phyloP scores from a whole-genome alignment of 2,113 vertebrate genomes.

The Pteruthius melanotis region DNA sequence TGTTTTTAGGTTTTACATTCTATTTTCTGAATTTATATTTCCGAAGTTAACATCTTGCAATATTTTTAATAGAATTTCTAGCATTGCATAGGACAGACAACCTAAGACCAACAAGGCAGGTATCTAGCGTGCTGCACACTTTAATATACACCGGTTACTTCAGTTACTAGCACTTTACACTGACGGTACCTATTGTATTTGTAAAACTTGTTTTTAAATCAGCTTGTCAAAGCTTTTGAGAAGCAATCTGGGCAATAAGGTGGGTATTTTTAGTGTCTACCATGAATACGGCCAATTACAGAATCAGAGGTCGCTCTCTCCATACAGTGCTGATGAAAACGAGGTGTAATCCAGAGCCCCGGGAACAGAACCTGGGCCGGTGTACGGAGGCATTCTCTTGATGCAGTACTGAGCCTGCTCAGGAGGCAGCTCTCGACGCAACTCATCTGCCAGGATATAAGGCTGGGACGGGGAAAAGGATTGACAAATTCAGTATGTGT shows the following conservation, averaged over 20 bases:
- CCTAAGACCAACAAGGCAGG: slow-evolving; percentile 53
- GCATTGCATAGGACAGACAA: slow-evolving; percentile 29
- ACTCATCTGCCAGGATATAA: slow-evolving; percentile 83
- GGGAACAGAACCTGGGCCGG: slow-evolving; percentile 72
- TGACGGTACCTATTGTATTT: slow-evolving; percentile 28
- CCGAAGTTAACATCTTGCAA: not conserved
- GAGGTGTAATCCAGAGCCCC: slow-evolving; percentile 85
- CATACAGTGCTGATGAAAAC: slow-evolving; percentile 84
- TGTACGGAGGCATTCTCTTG: slow-evolving; percentile 82
- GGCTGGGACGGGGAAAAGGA: slow-evolving; percentile 65
- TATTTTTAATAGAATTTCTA: not conserved
- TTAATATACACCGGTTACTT: not conserved
- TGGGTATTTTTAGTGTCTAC: slow-evolving; percentile 50
- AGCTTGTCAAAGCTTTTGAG: slow-evolving; percentile 61
- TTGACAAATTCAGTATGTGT: not conserved
- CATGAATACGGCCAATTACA: not conserved
- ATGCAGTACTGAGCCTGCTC: slow-evolving; percentile 89
- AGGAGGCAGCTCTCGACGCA: slow-evolving; percentile 82
- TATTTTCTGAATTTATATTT: slow-evolving; percentile 6
- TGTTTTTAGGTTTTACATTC: slow-evolving; percentile 8
- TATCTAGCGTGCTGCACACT: slow-evolving; percentile 32
- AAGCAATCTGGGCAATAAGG: slow-evolving; percentile 59
- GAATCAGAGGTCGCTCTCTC: slow-evolving; percentile 85
- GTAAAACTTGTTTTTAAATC: slow-evolving; percentile 49
- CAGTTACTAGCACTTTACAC: slow-evolving; percentile 19